Evolutionary conservation across 2,888 invertebrate genomes (phyloP).

Genomic region (Pyrochroa serraticornis): DNA sequence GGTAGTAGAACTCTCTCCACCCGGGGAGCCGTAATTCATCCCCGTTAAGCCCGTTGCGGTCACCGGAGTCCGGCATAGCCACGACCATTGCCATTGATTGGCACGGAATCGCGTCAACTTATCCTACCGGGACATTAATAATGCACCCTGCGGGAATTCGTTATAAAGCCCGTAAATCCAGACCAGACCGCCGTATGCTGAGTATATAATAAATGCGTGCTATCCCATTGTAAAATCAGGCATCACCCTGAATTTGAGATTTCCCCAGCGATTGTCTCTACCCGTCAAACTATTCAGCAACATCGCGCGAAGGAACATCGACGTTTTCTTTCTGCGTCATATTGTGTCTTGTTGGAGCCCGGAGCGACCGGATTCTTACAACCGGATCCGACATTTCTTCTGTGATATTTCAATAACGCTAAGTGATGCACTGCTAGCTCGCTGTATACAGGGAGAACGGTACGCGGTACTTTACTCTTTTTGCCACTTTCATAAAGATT

Average conservation of each 20-base stretch:
- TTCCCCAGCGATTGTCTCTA: slow-evolving; percentile 42
- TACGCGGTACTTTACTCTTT: background rate
- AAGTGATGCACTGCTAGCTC: slow-evolving; percentile 40
- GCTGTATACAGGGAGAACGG: slow-evolving; percentile 14
- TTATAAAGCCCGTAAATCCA: slow-evolving; percentile 51
- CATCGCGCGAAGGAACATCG: slow-evolving; percentile 26
- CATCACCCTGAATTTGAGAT: slow-evolving; percentile 38
- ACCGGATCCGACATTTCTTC: slow-evolving; percentile 33
- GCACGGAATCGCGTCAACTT: slow-evolving; percentile 56
- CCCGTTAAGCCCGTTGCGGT: slow-evolving; percentile 49
- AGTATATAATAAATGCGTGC: slow-evolving; percentile 33
- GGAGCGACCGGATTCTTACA: slow-evolving; percentile 21
- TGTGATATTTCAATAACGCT: slow-evolving; percentile 46
- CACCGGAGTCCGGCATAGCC: slow-evolving; percentile 39
- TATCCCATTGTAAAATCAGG: slow-evolving; percentile 30
- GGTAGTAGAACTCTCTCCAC: slow-evolving; percentile 11
- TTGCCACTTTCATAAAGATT: slow-evolving; percentile 15
- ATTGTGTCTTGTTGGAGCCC: background rate
- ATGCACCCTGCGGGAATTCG: slow-evolving; percentile 53
- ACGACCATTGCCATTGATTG: slow-evolving; percentile 54
- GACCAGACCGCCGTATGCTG: slow-evolving; percentile 19
- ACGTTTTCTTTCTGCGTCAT: slow-evolving; percentile 7
- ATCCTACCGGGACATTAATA: slow-evolving; percentile 55
- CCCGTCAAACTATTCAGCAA: slow-evolving; percentile 28
- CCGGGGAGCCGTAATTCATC: slow-evolving; percentile 52